These are phyloP conservation scores for Tineola bisselliella DNA, from an alignment of 2,888 invertebrate genomes.

Conservation along the genomic window DNA sequence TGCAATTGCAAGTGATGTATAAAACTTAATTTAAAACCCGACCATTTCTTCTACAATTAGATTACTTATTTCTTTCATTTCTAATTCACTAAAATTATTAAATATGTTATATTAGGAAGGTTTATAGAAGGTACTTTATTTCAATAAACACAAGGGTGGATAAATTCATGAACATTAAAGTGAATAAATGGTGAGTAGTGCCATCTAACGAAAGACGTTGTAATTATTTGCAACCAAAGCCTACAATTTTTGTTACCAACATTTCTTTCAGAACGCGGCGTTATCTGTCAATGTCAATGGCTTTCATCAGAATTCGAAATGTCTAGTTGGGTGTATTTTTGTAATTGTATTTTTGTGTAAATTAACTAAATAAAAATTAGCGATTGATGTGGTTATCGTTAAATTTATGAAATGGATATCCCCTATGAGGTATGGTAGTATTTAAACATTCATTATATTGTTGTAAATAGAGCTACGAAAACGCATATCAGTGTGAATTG, in stretches of 20 bases:
- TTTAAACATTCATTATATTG: neutral
- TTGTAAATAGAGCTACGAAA: neutral
- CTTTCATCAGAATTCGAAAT: neutral
- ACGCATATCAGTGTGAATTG: neutral
- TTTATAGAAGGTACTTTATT: no score
- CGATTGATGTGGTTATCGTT: neutral
- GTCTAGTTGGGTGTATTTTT: neutral
- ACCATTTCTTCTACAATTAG: no score
- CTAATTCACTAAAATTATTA: no score
- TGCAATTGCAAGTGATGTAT: no score
- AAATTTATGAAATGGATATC: conserved; percentile 34
- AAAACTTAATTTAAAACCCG: no score
- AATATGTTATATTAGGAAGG: no score
- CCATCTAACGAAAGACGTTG: no score
- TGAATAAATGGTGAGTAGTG: no score
- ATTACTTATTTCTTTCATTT: no score
- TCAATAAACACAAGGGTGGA: no score
- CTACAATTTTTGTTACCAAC: neutral
- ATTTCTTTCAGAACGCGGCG: neutral
- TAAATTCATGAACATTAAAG: no score
- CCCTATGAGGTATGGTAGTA: conserved; percentile 44
- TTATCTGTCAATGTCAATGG: neutral
- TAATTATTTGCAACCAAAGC: no score
- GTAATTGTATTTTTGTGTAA: neutral
- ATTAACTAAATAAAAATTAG: neutral